A percentile compares a stretch with the other conserved stretches of the same genome.
These are phyloP conservation scores for Polydrusus tereticollis DNA, from an alignment of 2,888 invertebrate species.

Conservation along the genomic window DNA sequence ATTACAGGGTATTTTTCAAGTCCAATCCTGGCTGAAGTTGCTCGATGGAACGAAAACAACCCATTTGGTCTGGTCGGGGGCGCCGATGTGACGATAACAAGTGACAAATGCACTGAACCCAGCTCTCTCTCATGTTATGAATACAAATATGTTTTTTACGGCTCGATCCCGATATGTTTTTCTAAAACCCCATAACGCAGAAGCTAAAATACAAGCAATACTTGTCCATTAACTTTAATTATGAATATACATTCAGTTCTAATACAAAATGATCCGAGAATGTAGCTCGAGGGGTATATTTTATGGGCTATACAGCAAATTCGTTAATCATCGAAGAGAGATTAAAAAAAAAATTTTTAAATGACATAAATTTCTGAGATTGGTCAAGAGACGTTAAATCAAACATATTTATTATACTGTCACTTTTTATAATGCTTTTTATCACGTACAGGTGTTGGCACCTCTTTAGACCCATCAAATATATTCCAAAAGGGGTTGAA, in stretches of 20 bases:
- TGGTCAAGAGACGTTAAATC: no score
- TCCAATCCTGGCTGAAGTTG: constrained; percentile 1
- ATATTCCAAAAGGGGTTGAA: constrained; percentile 45
- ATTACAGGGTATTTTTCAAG: not conserved
- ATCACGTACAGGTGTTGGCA: constrained; percentile 48
- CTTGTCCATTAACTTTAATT: no score
- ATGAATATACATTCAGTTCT: no score
- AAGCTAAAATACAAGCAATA: no score
- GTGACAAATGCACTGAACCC: constrained; percentile 67
- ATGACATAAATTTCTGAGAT: no score
- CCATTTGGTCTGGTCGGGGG: constrained; percentile 64
- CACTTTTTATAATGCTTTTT: constrained; percentile 28
- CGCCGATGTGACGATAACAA: constrained; percentile 72
- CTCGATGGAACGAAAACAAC: constrained; percentile 38
- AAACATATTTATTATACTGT: constrained; percentile 19
- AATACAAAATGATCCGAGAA: no score
- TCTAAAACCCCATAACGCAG: not conserved
- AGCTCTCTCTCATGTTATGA: constrained; percentile 65
- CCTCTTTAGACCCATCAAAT: constrained; percentile 37
- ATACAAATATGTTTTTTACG: constrained; percentile 60
- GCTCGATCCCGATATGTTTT: not conserved
- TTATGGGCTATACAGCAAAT: no score
- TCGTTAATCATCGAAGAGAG: no score
- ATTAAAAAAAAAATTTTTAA: no score
- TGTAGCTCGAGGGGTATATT: no score